Percentiles rank a stretch among this genome's conserved stretches.
phyloP scores from a whole-genome alignment of 1,140 invertebrate genomes.

The Heliconius himera region DNA sequence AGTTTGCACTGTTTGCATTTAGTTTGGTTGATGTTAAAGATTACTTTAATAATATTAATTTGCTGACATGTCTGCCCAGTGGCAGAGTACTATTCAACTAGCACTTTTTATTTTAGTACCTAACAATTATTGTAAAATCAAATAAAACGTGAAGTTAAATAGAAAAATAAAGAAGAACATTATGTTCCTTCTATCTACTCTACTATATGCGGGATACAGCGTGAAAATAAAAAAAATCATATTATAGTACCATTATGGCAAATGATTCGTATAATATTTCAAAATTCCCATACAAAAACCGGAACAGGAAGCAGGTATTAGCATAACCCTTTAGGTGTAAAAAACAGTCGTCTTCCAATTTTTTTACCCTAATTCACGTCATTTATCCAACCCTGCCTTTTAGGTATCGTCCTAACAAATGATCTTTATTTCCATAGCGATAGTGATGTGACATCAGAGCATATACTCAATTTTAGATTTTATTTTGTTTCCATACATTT shows the following conservation, averaged over 20 bases:
- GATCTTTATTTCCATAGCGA: not conserved
- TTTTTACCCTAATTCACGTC: not conserved
- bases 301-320: not conserved
- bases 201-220: no score
- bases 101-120: no score
- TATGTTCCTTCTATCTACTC: no score
- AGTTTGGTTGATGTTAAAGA: no score
- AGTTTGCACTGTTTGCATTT: no score
- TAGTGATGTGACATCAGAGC: not conserved
- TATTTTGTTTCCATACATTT: not conserved
- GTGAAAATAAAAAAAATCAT: no score
- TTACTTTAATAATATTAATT: no score
- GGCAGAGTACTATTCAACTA: no score
- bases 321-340: slow-evolving; percentile 11
- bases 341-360: slow-evolving; percentile 3
- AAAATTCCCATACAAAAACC: not conserved
- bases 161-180: no score
- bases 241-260: not conserved
- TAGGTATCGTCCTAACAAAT: slow-evolving; percentile 10
- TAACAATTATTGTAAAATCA: no score
- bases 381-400: not conserved
- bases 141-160: no score
- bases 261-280: not conserved
- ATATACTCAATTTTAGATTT: not conserved
- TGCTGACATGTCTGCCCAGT: no score